Evolutionary conservation across 1,140 invertebrate genomes (phyloP).

Genomic region (Chlorops oryzae): DNA sequence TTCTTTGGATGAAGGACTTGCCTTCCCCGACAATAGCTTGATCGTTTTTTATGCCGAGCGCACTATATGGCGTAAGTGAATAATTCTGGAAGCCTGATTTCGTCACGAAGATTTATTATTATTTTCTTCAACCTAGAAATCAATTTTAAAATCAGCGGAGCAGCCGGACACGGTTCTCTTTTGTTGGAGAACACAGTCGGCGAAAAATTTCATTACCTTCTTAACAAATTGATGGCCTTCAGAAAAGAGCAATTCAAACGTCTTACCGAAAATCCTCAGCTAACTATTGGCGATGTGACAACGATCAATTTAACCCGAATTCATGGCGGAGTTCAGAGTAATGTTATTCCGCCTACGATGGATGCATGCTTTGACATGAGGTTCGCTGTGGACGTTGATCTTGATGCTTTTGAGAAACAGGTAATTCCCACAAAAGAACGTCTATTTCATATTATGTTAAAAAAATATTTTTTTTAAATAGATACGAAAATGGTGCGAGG

Average conservation of each 20-base stretch:
- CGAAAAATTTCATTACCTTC: conserved; percentile 71
- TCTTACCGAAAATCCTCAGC: conserved; percentile 56
- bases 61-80: conserved; percentile 60
- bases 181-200: conserved; percentile 77
- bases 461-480: too few species aligned
- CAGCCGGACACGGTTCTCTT: conserved; percentile 83
- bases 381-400: conserved; percentile 65
- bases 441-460: too few species aligned
- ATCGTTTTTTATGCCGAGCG: conserved; percentile 72
- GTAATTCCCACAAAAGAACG: conserved; percentile 49
- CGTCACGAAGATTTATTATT: not conserved
- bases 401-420: conserved; percentile 65
- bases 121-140: conserved; percentile 26
- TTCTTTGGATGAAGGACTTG: conserved; percentile 79
- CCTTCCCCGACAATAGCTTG: conserved; percentile 60
- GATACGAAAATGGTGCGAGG: conserved; percentile 67
- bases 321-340: conserved; percentile 82
- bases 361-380: conserved; percentile 75
- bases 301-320: conserved; percentile 82
- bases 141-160: conserved; percentile 52
- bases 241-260: conserved; percentile 62
- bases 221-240: conserved; percentile 72
- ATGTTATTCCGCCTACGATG: conserved; percentile 82
- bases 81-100: not conserved
- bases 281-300: conserved; percentile 76